Base-by-base conservation (phyloP, 2,888 invertebrate species). In the Pseudoips prasinana region DNA sequence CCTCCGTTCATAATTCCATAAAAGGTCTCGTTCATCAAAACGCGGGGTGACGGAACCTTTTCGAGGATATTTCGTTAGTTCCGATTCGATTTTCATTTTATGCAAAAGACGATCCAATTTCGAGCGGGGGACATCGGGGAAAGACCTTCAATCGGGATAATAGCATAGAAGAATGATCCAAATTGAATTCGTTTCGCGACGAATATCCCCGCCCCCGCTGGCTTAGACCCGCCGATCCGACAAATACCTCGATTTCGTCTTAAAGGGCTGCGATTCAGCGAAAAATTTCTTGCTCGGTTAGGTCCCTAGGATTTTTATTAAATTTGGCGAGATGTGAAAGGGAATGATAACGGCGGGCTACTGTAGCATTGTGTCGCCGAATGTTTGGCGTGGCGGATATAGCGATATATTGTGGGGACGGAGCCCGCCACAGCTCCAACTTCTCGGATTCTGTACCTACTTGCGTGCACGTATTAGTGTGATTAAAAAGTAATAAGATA, bases 21-120 rank as follows among this genome's bases (percentile, higher is more conserved):
- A 70, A 68, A 58, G 64, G 59, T 49, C 53, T 46, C 64, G 59
- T 64, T 61, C 57, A 60, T 64, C 58, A 57, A 60, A 56, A 51
- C 39, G 45, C 48, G 36, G 59, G 51, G 56, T 62, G 68, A 49
- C 56, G 48, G 41, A 54, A 54, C 47, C 58, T 48, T 48, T 44
- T 39, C 30, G 26, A 41, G 58, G 58, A 74, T 77, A 82, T 83
- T 84, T 75, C 78, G 79, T 81, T 83, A 81, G 78, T 81, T 79
- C 66, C 64, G 69, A 81, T 81, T 74, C 73, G 72, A 83, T 84
- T 82, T 83, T 83, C 78, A 77, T 83, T 84, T 84, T 82, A 86
- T 87, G 86, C 84, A 84, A 86, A 82, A 83, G 78, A 73, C 76
- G 82, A 81, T 84, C 78, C 82, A 77, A 81, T 86, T 79, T 69